Evolutionary conservation across 2,888 invertebrate species (phyloP).

Genomic region (Erebia palarica): DNA sequence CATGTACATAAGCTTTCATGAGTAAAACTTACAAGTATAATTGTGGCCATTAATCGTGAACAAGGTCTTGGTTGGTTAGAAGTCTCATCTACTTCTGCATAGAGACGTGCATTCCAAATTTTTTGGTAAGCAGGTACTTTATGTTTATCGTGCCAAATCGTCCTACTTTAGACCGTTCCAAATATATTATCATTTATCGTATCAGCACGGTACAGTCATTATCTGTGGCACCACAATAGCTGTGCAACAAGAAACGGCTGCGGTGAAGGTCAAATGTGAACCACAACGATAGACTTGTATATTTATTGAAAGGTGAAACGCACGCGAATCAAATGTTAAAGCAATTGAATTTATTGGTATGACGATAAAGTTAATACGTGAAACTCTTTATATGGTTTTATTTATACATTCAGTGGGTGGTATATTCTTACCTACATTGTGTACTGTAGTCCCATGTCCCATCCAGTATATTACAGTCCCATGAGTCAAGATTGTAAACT

Average conservation of each 20-base stretch:
- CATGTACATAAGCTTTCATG: no score
- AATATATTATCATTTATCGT: neutral
- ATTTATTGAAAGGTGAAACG: slow-evolving; percentile 19
- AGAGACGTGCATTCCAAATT: neutral
- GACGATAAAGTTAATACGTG: slow-evolving; percentile 4
- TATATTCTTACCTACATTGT: no score
- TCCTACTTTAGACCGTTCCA: neutral
- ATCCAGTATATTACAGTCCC: no score
- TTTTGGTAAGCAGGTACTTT: slow-evolving; percentile 3
- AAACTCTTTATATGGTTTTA: neutral
- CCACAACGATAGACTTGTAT: slow-evolving; percentile 28
- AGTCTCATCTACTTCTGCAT: neutral
- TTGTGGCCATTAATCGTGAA: no score
- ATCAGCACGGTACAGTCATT: slow-evolving; percentile 18
- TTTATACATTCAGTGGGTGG: neutral
- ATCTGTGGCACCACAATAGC: slow-evolving; percentile 28
- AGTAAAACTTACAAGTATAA: no score
- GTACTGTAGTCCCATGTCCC: no score
- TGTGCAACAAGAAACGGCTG: slow-evolving; percentile 29
- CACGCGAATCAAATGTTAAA: slow-evolving; percentile 28
- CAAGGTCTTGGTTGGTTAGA: neutral
- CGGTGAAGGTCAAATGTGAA: slow-evolving; percentile 37
- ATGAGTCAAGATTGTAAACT: no score
- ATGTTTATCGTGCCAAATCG: slow-evolving; percentile 13
- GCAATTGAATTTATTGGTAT: slow-evolving; percentile 18